Base-by-base conservation (phyloP, 2,113 vertebrate species). In the Engraulis encrasicolus region DNA sequence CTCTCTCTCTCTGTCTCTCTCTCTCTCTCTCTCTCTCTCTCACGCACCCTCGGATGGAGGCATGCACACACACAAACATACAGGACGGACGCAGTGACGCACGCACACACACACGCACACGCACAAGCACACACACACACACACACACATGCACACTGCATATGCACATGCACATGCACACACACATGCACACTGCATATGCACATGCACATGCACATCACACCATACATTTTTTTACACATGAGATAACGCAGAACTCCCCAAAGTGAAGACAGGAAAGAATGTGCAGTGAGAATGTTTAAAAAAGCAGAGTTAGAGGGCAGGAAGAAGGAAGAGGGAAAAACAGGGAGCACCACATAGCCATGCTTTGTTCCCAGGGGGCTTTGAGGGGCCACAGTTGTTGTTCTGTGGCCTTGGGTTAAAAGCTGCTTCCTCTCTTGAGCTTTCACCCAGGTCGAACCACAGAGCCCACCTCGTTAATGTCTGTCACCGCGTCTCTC, bases 391-490 rank as follows among this genome's bases (percentile, higher is more conserved):
- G 23, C 6, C 58, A n/a, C 58, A 6, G n/a, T 27, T 27, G 6
- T 27, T 9, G 6, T 61, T 3, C 58, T 61, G 58, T 23, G 58
- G 6, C 20, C 54, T n/a, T n/a, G 17, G 49, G 38, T 50, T 83
- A 71, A 81, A 36, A 83, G 78, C 78, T 81, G 34, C 40, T 40
- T 45, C 80, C 17, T 66, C 74, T 18, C 80, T 34, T 9, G 83
- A 38, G 49, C 18, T 37, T 15, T 49, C 19, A 40, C 48, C 27
- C 37, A 34, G 58, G 80, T 82, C 45, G n/a, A 18, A 17, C 37
- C 50, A 0, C 54, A 38, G 18, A 78, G 38, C 66, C 71, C 6
- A 14, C 50, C 83, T 83, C 23, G 17, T 88, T 85, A 79, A 81
- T 86, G 81, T 27, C 40, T 78, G 61, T 82, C 78, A 84, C 74